These are phyloP conservation scores for Cyanoderma ruficeps DNA, from an alignment of 2,113 vertebrate species.

Conservation along the genomic window DNA sequence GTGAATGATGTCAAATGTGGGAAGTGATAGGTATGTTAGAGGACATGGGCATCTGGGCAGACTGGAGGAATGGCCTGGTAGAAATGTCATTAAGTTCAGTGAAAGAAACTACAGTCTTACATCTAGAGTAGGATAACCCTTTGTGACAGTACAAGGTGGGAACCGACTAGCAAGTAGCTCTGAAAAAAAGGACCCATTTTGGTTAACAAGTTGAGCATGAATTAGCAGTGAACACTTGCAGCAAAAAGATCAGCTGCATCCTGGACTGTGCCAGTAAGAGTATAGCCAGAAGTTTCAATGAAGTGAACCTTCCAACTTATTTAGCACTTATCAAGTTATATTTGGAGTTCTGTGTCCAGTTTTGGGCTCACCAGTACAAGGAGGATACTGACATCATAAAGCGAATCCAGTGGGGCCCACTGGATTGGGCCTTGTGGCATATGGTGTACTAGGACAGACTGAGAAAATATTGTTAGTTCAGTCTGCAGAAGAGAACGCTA, in stretches of 20 bases:
- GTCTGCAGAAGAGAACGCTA: background rate
- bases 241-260: background rate
- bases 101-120: background rate
- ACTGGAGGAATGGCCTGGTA: background rate
- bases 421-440: background rate
- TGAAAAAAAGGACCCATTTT: background rate
- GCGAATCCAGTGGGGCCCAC: fast-evolving
- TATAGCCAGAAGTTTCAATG: background rate
- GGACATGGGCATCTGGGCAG: too few species aligned
- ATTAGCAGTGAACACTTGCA: background rate
- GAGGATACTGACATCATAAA: background rate
- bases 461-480: background rate
- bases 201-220: background rate
- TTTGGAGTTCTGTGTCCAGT: background rate
- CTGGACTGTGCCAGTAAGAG: background rate
- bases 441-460: background rate
- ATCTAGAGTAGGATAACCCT: background rate
- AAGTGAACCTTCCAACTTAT: background rate
- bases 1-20: background rate
- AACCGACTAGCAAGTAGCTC: background rate
- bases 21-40: background rate
- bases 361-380: background rate
- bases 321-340: background rate
- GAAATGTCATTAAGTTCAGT: background rate
- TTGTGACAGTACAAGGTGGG: background rate